Evolutionary conservation across 2,113 vertebrate genomes (phyloP), one percentile per base, ranked within the genome.

Genomic region (Xenotilapia longispinis): DNA sequence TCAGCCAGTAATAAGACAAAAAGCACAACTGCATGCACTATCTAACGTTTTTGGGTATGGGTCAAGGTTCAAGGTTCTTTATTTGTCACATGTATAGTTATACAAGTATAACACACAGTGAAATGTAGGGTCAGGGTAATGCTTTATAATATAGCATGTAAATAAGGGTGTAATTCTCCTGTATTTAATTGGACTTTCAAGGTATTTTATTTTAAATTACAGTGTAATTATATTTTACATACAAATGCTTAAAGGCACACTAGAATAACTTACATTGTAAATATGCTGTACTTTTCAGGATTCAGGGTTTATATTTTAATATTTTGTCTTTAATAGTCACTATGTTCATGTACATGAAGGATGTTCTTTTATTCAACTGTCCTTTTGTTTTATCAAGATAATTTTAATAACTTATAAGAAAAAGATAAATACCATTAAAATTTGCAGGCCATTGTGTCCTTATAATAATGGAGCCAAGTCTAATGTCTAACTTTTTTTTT

Each of bases 161-260:
- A 65, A 65, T 65, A 65, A 38, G 19, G 19, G 33, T 38, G 60
- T 65, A 65, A 65, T 65, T 21, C 33, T 65, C 60, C 60, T 65
- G 60, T 38, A 65, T 65, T 65, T 65, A 65, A 65, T 7, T 65
- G 33, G 33, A 65, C 33, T 38, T 38, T 21, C 19, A 38, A 65
- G 19, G 33, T 65, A 38, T 65, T 65, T 65, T 38, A 65, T 65
- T 65, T 65, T 8, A 65, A 65, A n/a, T 36, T 1, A 65, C 31
- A 65, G 19, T 65, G 33, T 65, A 38, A 38, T 65, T 38, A 38
- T 38, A 65, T 38, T 65, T 38, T 65, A 38, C 19, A 38, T 38
- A 21, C 33, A 65, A 65, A 65, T 38, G 6, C 33, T 38, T 38
- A 8, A 65, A 65, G 60, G 33, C 33, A 65, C 60, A 38, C 60